Evolutionary conservation across 2,113 vertebrate species (phyloP).

Genomic region (Todiramphus saurophagus): DNA sequence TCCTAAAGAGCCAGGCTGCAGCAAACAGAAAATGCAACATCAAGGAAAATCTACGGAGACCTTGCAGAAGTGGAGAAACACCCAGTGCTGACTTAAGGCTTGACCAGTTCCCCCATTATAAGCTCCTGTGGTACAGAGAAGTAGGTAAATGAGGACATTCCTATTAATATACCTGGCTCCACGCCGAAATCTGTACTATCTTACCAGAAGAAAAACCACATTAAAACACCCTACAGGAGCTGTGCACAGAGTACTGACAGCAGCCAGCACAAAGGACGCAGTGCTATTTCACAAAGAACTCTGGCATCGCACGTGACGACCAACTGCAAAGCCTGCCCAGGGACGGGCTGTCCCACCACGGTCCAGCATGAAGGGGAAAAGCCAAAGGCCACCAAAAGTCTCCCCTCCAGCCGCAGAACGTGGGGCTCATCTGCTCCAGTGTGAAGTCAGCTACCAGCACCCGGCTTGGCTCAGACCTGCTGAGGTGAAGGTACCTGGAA

Average conservation of each 20-base stretch:
- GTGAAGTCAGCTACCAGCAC: not conserved
- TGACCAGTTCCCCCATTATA: not conserved
- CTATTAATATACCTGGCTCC: not conserved
- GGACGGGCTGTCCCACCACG: not conserved
- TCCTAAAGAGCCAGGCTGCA: not conserved
- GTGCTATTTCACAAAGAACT: not conserved
- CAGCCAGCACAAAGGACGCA: not conserved
- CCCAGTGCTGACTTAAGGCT: not conserved
- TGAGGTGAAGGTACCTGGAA: not conserved
- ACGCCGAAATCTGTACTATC: not conserved
- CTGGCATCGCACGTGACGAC: not conserved
- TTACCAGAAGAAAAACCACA: not conserved
- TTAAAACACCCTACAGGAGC: not conserved
- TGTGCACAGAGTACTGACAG: not conserved
- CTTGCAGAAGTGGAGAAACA: not conserved
- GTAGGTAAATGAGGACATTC: not conserved
- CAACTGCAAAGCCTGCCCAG: not conserved
- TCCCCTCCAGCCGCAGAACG: not conserved
- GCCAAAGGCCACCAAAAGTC: not conserved
- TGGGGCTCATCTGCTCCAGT: fast-evolving
- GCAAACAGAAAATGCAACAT: not conserved
- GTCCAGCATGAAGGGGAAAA: not conserved
- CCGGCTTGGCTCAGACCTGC: not conserved
- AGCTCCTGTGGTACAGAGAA: not conserved
- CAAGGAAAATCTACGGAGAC: not conserved